Percentiles rank a stretch among this genome's conserved stretches.
These are phyloP conservation scores for Paratilapia polleni DNA, from an alignment of 2,113 vertebrate genomes.

Conservation along the genomic window DNA sequence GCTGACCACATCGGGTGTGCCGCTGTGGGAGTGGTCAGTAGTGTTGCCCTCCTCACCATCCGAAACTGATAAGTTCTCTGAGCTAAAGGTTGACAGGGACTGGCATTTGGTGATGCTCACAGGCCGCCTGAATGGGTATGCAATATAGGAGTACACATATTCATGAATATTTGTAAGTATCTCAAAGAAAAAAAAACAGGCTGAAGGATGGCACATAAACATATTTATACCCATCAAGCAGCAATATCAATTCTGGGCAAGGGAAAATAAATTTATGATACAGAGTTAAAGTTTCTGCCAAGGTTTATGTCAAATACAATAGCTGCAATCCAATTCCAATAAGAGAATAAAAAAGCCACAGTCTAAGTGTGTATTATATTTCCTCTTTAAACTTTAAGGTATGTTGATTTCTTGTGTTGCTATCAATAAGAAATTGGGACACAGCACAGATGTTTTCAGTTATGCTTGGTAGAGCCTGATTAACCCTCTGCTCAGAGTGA, in stretches of 20 bases:
- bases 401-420: too few species aligned
- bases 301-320: too few species aligned
- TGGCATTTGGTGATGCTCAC: constrained; percentile 88
- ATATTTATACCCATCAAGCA: not conserved
- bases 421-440: too few species aligned
- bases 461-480: too few species aligned
- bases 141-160: not conserved
- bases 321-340: too few species aligned
- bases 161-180: not conserved
- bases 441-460: too few species aligned
- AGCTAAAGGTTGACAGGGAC: constrained; percentile 92
- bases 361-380: too few species aligned
- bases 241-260: not conserved
- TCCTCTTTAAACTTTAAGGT: too few species aligned
- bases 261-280: not conserved
- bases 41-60: constrained; percentile 93
- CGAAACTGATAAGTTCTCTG: constrained; percentile 88
- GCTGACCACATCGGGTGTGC: constrained; percentile 91
- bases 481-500: too few species aligned
- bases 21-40: constrained; percentile 91
- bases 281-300: too few species aligned
- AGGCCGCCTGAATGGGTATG: constrained; percentile 76
- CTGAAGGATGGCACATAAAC: not conserved
- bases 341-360: too few species aligned
- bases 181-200: not conserved